Percentiles rank a stretch among this genome's conserved stretches.
These are phyloP conservation scores for Clepsis dumicolana DNA, from an alignment of 2,888 invertebrate genomes.

Conservation along the genomic window DNA sequence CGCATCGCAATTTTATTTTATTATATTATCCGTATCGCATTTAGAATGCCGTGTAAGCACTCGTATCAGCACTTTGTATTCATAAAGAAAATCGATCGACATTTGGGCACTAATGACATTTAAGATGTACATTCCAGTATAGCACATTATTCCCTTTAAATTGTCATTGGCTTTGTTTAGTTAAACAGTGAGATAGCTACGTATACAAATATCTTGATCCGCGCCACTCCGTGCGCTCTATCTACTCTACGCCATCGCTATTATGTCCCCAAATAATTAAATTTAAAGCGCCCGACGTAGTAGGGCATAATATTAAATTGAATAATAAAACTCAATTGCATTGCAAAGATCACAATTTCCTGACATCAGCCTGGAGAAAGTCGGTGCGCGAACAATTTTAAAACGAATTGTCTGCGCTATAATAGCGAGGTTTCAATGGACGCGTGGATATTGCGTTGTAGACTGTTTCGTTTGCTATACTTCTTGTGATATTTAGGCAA, in stretches of 20 bases:
- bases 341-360: constrained; percentile 81
- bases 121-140: constrained; percentile 5
- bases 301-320: constrained; percentile 76
- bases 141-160: not conserved
- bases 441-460: constrained; percentile 31
- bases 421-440: constrained; percentile 24
- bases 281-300: constrained; percentile 80
- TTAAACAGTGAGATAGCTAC: not conserved
- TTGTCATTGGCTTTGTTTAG: not conserved
- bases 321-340: constrained; percentile 71
- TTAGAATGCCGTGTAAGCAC: constrained; percentile 77
- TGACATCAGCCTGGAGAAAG: constrained; percentile 56
- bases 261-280: constrained; percentile 80
- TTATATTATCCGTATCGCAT: constrained; percentile 85
- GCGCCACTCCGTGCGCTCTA: constrained; percentile 33
- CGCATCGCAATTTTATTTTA: constrained; percentile 86
- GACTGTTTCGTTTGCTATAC: constrained; percentile 34
- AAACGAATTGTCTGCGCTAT: constrained; percentile 29
- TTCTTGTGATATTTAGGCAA: constrained; percentile 45
- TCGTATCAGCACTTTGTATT: constrained; percentile 55
- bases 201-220: constrained; percentile 16
- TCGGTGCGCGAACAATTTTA: constrained; percentile 47
- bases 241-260: constrained; percentile 64
- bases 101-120: constrained; percentile 16
- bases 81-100: constrained; percentile 53